Percentiles rank a stretch among this genome's conserved stretches.
These are phyloP conservation scores for Gastrophysa polygoni DNA, from an alignment of 2,888 invertebrate genomes.

Conservation along the genomic window DNA sequence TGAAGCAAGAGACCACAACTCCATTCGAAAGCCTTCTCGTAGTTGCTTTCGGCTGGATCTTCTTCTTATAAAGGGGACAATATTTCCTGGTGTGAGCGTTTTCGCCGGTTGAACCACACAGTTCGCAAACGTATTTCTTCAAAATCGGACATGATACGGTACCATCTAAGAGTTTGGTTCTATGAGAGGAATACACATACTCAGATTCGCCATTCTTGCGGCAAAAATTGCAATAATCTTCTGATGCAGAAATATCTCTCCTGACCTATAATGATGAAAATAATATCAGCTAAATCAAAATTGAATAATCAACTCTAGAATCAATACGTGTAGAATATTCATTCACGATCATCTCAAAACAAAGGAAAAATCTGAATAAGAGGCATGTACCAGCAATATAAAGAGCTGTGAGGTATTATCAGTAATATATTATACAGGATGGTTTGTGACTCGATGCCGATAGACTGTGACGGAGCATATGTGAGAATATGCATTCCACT, in stretches of 20 bases:
- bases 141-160: constrained; percentile 39
- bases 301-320: background rate
- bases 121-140: constrained; percentile 31
- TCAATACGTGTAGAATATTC: no score
- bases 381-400: no score
- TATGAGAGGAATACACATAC: constrained; percentile 33
- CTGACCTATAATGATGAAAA: no score
- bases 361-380: no score
- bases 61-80: constrained; percentile 27
- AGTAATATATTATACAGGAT: no score
- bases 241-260: background rate
- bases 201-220: constrained; percentile 39
- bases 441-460: no score
- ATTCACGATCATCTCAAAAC: no score
- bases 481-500: no score
- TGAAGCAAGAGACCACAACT: background rate
- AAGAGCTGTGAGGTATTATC: no score
- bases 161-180: constrained; percentile 29
- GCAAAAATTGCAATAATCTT: constrained; percentile 38
- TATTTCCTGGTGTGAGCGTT: constrained; percentile 43
- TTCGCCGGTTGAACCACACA: constrained; percentile 41
- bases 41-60: background rate
- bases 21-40: constrained; percentile 26
- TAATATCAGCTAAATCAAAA: constrained; percentile 7
- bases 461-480: no score